Conservation (phyloP, 2,113 vertebrate genomes). For the Grammomys dolichurus region DNA sequence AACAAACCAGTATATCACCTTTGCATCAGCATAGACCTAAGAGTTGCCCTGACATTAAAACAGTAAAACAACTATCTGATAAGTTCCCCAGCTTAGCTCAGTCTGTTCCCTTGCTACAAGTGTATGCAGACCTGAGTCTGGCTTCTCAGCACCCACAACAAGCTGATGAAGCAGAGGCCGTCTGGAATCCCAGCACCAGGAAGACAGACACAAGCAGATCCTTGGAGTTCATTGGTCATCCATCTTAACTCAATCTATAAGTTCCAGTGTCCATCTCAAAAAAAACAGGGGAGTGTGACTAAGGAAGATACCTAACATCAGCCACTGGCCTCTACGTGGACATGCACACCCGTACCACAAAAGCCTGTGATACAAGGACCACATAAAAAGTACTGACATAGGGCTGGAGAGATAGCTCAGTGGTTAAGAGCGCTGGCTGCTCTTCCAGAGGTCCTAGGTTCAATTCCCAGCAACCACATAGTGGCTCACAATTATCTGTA, state of each 20-base stretch:
- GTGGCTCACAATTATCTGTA: no score
- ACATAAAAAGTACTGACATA: background rate
- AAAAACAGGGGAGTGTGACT: background rate
- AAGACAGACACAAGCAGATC: background rate
- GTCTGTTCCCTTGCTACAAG: background rate
- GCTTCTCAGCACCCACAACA: background rate
- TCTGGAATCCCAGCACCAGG: background rate
- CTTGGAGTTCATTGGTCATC: background rate
- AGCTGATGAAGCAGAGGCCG: background rate
- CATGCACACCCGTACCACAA: background rate
- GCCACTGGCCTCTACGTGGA: background rate
- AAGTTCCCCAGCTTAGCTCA: background rate
- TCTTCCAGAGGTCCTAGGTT: no score
- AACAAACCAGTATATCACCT: background rate
- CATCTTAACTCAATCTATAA: background rate
- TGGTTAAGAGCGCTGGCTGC: no score
- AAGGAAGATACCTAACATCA: background rate
- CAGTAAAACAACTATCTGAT: background rate
- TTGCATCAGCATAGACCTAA: background rate
- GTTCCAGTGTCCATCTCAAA: background rate
- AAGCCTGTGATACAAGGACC: background rate
- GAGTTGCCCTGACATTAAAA: background rate
- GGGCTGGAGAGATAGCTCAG: no score
- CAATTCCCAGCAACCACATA: no score
- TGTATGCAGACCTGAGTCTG: background rate